Evolutionary conservation across 2,888 invertebrate species (phyloP), one percentile per base, ranked within the genome.

Genomic region (Zaprionus lineosus): DNA sequence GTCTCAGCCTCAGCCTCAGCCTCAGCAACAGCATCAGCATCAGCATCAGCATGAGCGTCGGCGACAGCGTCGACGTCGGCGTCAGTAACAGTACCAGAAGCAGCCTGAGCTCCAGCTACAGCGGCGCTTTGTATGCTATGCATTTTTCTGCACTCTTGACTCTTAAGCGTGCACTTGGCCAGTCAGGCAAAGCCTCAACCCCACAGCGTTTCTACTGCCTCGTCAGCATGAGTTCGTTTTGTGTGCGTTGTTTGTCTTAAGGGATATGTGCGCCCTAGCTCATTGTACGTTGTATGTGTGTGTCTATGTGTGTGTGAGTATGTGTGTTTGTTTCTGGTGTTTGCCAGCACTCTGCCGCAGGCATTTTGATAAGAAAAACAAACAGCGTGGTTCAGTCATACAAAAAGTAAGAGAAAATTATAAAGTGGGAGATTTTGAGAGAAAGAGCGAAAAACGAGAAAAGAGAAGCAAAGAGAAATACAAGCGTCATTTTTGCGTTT

Each of bases 111-210:
- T 43, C 14, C 44, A 15, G 29, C 46, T 21, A 28, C 48, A 37
- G 39, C 56, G 47, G 56, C 64, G 64, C 70, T 74, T 79, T 81
- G 77, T 81, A 66, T 81, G 83, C 81, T 66, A 74, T 81, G 83
- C 81, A 82, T 81, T 81, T 82, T 81, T 81, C 81, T 81, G 81
- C 81, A 83, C 81, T 81, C 77, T 81, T 81, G 83, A 83, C 81
- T 81, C 75, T 79, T 74, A 77, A 81, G 81, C 79, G 79, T 81
- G 77, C 75, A 83, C 83, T 83, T 77, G 83, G 72, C 79, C 77
- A 70, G 67, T 57, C 61, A 56, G 47, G 26, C 66, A 50, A 29
- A 37, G 36, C 7, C n/a, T 11, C 29, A 33, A 6, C 8, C 53
- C 34, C 9, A 29, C 53, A 34, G 36, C 58, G 46, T 40, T 39